Evolutionary conservation across 1,140 invertebrate genomes (phyloP).

Genomic region (Amphibalanus amphitrite): DNA sequence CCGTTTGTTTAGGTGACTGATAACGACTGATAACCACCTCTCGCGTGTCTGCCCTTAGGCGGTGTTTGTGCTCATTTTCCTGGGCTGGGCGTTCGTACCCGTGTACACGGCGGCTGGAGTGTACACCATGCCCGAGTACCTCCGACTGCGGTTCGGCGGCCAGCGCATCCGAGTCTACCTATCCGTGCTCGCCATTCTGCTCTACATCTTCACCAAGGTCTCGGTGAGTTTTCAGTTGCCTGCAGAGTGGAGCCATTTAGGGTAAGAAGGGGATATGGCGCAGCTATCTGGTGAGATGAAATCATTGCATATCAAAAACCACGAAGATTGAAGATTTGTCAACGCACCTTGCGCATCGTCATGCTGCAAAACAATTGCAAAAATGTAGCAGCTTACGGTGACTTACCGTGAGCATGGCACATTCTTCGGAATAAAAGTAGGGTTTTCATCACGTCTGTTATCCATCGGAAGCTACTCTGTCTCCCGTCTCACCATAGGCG

Average conservation of each 20-base stretch:
- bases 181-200: constrained; percentile 33
- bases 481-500: too few relatives aligned
- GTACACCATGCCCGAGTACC: constrained; percentile 39
- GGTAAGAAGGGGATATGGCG: not conserved
- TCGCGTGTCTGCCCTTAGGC: constrained; percentile 28
- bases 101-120: constrained; percentile 35
- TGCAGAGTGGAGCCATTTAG: not conserved
- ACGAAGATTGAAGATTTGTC: too few relatives aligned
- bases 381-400: too few relatives aligned
- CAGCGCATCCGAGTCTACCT: constrained; percentile 35
- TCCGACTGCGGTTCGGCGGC: constrained; percentile 36
- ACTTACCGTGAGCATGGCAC: too few relatives aligned
- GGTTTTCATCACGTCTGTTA: too few relatives aligned
- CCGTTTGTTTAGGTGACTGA: too few relatives aligned
- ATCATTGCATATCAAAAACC: not conserved
- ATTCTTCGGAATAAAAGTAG: too few relatives aligned
- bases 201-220: constrained; percentile 41
- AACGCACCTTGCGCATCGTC: not conserved
- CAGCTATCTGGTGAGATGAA: not conserved
- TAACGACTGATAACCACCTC: too few relatives aligned
- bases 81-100: constrained; percentile 40
- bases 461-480: too few relatives aligned
- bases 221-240: constrained; percentile 29
- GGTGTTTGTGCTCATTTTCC: constrained; percentile 31
- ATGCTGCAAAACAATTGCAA: not conserved